These are phyloP conservation scores for Harpagus bidentatus DNA, from an alignment of 2,113 vertebrate genomes.

Conservation along the genomic window DNA sequence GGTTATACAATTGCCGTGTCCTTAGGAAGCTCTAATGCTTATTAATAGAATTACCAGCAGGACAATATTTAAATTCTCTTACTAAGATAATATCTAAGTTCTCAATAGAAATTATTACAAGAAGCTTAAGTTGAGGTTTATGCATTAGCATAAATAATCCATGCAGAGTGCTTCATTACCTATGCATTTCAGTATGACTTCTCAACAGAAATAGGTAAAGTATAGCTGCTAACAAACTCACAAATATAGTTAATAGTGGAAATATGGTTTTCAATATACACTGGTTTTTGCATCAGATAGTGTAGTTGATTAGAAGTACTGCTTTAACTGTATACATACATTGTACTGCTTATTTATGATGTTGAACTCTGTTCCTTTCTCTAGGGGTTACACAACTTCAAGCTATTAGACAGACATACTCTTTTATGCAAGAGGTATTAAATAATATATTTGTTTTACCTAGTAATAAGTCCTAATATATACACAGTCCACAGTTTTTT, in stretches of 20 bases:
- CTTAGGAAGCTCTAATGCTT: not conserved
- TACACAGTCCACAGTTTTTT: not conserved
- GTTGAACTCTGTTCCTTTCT: not conserved
- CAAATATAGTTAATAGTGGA: not conserved
- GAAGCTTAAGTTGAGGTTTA: not conserved
- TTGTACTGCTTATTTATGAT: not conserved
- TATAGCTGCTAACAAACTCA: not conserved
- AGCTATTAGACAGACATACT: not conserved
- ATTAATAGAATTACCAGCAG: not conserved
- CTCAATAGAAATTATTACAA: not conserved
- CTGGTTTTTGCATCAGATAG: not conserved
- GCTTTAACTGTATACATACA: not conserved
- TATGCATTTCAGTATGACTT: not conserved
- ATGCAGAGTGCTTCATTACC: not conserved
- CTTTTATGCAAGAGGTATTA: not conserved
- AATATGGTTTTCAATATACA: not conserved
- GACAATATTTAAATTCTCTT: not conserved
- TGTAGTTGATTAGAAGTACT: not conserved
- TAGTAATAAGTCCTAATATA: not conserved
- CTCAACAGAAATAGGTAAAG: not conserved
- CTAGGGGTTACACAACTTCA: not conserved
- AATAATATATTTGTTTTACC: not conserved
- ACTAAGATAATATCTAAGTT: not conserved
- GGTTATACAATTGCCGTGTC: not conserved
- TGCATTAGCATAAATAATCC: not conserved